Conservation (phyloP, 2,113 vertebrate species). For the Apaloderma vittatum region DNA sequence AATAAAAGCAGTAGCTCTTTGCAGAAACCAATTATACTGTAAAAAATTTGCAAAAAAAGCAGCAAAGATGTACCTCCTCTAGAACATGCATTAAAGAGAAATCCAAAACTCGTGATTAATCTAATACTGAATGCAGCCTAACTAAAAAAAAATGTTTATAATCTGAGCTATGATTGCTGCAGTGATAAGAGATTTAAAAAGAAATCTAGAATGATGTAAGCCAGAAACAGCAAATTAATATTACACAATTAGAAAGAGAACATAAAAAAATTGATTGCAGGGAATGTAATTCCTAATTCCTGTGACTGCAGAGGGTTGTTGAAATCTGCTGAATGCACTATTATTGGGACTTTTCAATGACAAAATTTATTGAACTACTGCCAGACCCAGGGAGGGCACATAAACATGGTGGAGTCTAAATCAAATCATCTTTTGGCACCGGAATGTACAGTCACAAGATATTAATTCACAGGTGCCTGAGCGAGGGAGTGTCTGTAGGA, state of each 20-base stretch:
- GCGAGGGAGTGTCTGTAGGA: background rate
- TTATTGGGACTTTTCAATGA: background rate
- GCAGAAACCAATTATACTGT: background rate
- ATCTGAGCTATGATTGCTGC: background rate
- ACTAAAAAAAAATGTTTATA: background rate
- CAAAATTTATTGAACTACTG: background rate
- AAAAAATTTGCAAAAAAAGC: background rate
- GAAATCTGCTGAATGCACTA: background rate
- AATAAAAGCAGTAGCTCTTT: background rate
- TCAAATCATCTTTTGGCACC: background rate
- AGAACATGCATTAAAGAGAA: background rate
- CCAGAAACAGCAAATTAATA: background rate
- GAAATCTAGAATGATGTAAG: background rate
- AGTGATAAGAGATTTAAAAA: background rate
- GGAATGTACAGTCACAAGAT: background rate
- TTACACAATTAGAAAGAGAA: background rate
- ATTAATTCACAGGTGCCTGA: background rate
- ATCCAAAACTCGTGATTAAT: background rate
- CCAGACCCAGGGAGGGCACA: background rate
- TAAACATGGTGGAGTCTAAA: background rate
- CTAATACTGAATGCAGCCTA: background rate
- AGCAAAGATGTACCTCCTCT: background rate
- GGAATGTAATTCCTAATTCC: background rate
- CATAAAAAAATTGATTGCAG: background rate
- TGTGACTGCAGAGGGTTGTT: background rate